Conservation (phyloP, 2,888 invertebrate species). For the Chrysotoxum bicinctum region DNA sequence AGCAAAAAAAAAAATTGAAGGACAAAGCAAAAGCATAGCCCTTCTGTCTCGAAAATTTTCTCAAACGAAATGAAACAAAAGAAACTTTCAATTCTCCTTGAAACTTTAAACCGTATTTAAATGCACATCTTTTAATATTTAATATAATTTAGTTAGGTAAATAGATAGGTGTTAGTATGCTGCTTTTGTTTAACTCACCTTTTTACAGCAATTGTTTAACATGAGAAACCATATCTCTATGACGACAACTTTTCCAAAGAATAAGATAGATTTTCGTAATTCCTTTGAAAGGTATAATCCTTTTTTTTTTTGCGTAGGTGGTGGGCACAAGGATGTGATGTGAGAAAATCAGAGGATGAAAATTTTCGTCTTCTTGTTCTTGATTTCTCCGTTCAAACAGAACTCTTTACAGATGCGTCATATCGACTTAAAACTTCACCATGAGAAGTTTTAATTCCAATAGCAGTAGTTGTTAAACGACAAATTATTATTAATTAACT, state of each 20-base stretch:
- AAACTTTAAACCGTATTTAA: background rate
- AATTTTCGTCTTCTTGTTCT: constrained; percentile 24
- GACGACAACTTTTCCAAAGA: constrained; percentile 22
- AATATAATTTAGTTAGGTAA: no score
- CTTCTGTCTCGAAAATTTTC: constrained; percentile 13
- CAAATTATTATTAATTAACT: background rate
- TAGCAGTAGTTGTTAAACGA: background rate
- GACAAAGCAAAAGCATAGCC: constrained; percentile 67
- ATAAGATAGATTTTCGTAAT: background rate
- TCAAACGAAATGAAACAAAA: constrained; percentile 15
- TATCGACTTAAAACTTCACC: constrained; percentile 15
- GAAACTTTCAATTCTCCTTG: constrained; percentile 13
- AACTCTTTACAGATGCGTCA: constrained; percentile 42
- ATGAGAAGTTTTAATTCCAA: background rate
- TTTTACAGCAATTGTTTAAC: constrained; percentile 33
- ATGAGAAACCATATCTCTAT: constrained; percentile 45
- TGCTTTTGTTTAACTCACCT: constrained; percentile 41
- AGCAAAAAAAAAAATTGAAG: constrained; percentile 60
- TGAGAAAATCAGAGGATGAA: constrained; percentile 1
- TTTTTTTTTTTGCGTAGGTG: constrained; percentile 24
- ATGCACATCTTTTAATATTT: background rate
- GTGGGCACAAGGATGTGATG: background rate
- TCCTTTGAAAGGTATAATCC: background rate
- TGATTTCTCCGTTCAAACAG: constrained; percentile 15
- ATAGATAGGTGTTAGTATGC: no score